Conservation (phyloP, 37 sponge, comb jelly and placozoan species). For the Beroe ovata region DNA sequence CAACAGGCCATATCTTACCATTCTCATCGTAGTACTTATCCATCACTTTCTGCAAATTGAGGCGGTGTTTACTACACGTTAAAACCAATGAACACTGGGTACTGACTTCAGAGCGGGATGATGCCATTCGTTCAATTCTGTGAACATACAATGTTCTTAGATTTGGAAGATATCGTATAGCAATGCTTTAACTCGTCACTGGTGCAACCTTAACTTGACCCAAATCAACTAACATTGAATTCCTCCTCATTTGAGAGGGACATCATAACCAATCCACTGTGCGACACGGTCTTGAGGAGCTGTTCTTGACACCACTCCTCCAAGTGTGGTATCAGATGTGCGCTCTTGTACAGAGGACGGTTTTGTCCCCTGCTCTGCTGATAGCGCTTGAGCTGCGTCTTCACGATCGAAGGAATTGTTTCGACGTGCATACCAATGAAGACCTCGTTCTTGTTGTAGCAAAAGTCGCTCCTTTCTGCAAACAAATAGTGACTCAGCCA, state of each 20-base stretch:
- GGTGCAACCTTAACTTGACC: no score
- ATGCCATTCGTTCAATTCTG: no score
- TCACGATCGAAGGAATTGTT: constrained; percentile 83
- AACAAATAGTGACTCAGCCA: no score
- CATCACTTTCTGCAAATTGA: no score
- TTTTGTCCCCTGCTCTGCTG: background rate
- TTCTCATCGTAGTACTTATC: background rate
- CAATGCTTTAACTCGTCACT: background rate
- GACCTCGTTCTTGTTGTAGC: constrained; percentile 69
- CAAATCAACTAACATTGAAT: background rate
- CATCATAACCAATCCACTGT: background rate
- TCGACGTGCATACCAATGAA: constrained; percentile 91
- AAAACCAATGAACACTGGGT: no score
- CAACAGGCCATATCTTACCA: background rate
- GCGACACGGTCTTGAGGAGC: constrained; percentile 10
- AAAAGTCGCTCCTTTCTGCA: background rate
- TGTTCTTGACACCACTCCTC: background rate
- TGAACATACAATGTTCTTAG: no score
- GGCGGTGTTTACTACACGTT: no score
- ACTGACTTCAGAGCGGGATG: no score
- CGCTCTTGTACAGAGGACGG: background rate
- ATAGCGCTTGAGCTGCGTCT: background rate
- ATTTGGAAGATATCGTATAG: background rate
- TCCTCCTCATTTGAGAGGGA: background rate
- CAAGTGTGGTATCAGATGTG: background rate